Percentiles rank a stretch among this genome's conserved stretches.
phyloP scores from a whole-genome alignment of 2,113 vertebrate genomes.

The Pedionomus torquatus region DNA sequence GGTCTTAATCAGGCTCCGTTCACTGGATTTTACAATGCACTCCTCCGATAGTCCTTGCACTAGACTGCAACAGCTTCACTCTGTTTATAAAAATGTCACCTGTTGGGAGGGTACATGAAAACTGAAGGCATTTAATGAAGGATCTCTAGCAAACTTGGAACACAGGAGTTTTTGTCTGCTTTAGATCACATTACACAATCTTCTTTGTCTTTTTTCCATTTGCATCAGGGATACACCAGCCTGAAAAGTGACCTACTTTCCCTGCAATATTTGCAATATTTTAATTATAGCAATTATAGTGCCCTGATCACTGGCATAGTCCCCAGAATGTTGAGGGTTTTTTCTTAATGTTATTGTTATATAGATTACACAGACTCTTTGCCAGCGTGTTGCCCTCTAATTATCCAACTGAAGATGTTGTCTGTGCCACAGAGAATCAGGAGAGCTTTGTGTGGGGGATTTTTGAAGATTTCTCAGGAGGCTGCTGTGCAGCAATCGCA shows the following conservation, averaged over 20 bases:
- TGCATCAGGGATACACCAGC: constrained; percentile 44
- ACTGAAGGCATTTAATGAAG: neutral
- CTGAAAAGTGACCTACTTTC: constrained; percentile 73
- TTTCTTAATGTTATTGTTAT: constrained; percentile 66
- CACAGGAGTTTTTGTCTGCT: neutral
- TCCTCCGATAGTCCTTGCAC: neutral
- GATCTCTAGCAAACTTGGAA: neutral
- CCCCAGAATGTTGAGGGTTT: constrained; percentile 55
- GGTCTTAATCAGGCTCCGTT: neutral
- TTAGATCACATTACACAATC: neutral
- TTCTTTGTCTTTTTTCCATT: constrained; percentile 11
- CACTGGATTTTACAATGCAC: neutral
- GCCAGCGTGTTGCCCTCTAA: constrained; percentile 47
- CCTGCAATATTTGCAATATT: constrained; percentile 68
- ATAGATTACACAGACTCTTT: constrained; percentile 61
- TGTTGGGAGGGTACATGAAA: neutral
- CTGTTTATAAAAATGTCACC: neutral
- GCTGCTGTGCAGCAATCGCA: neutral
- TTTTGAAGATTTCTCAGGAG: constrained; percentile 1
- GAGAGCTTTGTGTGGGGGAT: neutral
- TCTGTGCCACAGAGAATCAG: neutral
- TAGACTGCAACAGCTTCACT: neutral
- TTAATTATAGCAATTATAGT: constrained; percentile 78
- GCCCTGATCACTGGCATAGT: constrained; percentile 56
- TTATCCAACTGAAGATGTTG: constrained; percentile 33